These are phyloP conservation scores for Syrmaticus mikado DNA, from an alignment of 2,113 vertebrate genomes.

Conservation along the genomic window DNA sequence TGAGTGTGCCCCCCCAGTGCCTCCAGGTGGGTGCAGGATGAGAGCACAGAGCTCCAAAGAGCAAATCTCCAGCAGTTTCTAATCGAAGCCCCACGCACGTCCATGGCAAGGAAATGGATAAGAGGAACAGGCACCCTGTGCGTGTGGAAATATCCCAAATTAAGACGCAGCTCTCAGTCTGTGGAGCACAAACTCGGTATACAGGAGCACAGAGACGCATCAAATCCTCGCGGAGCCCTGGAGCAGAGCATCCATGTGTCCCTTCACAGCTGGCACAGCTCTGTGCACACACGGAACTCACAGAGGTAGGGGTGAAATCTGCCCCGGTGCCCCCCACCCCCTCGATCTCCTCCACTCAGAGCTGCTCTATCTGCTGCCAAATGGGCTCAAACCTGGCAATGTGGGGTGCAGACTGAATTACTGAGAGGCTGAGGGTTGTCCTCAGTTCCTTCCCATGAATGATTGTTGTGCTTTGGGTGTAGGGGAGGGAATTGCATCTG, in stretches of 20 bases:
- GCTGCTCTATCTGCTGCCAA: background rate
- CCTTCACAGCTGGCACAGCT: background rate
- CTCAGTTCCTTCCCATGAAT: rapidly evolving
- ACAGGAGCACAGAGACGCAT: rapidly evolving
- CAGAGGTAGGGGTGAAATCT: background rate
- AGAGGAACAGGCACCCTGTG: rapidly evolving
- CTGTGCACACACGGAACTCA: background rate
- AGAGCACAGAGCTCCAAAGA: no score
- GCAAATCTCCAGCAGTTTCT: background rate
- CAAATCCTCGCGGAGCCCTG: background rate
- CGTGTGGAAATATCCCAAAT: rapidly evolving
- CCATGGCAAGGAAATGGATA: rapidly evolving
- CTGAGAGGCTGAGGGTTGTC: background rate
- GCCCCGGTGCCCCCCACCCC: no score
- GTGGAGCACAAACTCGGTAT: rapidly evolving
- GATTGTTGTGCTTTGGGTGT: rapidly evolving
- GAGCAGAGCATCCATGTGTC: rapidly evolving
- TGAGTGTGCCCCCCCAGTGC: background rate
- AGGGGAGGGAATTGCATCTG: background rate
- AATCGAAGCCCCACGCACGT: rapidly evolving
- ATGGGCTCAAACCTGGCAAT: background rate
- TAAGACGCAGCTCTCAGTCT: background rate
- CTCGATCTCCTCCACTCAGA: background rate
- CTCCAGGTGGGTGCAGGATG: background rate
- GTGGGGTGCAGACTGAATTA: background rate